Evolutionary conservation across 2,888 invertebrate species (phyloP), one percentile per base, ranked within the genome.

Genomic region (Calameuta idolon): DNA sequence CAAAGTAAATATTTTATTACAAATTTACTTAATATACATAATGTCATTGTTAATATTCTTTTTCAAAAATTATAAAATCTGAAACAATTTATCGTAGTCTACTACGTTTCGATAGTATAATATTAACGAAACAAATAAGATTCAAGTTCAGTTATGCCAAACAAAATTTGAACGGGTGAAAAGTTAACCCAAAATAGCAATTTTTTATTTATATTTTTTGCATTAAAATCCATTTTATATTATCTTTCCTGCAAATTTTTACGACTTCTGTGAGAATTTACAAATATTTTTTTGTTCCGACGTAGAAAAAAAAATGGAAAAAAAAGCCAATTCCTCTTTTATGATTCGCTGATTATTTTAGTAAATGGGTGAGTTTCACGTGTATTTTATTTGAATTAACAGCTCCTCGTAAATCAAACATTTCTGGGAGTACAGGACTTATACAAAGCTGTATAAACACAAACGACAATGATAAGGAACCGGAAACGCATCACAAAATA

Each of bases 291-390:
- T 31, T 23, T 31, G 34, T 69, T 76, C 69, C 23, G 9, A 9
- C 9, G 23, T 77, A 33, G 4, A 33, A 68, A 77, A 69, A 74
- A 79, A 76, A 74, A 79, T 79, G 79, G 76, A 76, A 69, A 73
- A 34, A 34, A 30, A 40, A 34, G 37, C 34, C n/a, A 69, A 79
- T 69, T 30, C 12, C n/a, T 34, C 11, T 76, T 34, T 11, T 40
- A 71, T 12, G 35, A 74, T 69, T 76, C 34, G 34, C 68, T 79
- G 69, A 34, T 81, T 85, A 80, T 84, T 91, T 89, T 92, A 91
- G 90, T 92, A 80, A 94, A 92, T 94, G 93, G 91, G 94, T 93
- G 93, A 89, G 92, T 91, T 85, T 93, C 93, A 93, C 92, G 93
- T 92, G 84, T 93, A 93, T 94, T 94, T 93, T 86, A 82, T 55